These are phyloP conservation scores for Oxycera nigricornis DNA, from an alignment of 2,888 invertebrate genomes.

Conservation along the genomic window DNA sequence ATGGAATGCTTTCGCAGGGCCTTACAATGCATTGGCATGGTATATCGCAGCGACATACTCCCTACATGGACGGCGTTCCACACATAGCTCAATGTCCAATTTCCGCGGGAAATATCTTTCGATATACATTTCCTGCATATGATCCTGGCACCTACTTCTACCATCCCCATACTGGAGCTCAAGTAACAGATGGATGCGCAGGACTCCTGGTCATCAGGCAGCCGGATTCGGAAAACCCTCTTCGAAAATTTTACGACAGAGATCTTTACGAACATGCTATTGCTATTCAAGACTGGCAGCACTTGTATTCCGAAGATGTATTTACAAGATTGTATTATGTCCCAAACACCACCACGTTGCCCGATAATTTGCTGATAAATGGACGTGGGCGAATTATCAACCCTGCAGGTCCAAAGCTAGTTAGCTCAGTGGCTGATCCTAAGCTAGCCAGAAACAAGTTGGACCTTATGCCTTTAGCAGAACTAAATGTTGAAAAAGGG, in stretches of 20 bases:
- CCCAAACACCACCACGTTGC: not conserved
- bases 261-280: conserved; percentile 72
- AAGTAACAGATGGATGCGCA: conserved; percentile 79
- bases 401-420: not conserved
- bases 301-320: conserved; percentile 65
- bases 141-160: conserved; percentile 83
- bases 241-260: conserved; percentile 71
- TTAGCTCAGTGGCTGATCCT: not conserved
- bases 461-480: not conserved
- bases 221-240: conserved; percentile 68
- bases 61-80: conserved; percentile 86
- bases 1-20: conserved; percentile 75
- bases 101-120: conserved; percentile 69
- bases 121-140: conserved; percentile 74
- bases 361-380: not conserved
- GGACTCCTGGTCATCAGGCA: conserved; percentile 76
- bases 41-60: conserved; percentile 75
- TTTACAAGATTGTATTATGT: not conserved
- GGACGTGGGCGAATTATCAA: not conserved
- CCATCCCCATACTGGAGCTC: conserved; percentile 74
- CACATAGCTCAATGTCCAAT: conserved; percentile 85
- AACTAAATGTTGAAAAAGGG: not conserved
- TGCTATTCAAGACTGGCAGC: conserved; percentile 77
- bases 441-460: not conserved
- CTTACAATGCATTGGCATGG: conserved; percentile 92